Base-by-base conservation (phyloP, 64 coral and sea anemone species). In the Stylophora pistillata region DNA sequence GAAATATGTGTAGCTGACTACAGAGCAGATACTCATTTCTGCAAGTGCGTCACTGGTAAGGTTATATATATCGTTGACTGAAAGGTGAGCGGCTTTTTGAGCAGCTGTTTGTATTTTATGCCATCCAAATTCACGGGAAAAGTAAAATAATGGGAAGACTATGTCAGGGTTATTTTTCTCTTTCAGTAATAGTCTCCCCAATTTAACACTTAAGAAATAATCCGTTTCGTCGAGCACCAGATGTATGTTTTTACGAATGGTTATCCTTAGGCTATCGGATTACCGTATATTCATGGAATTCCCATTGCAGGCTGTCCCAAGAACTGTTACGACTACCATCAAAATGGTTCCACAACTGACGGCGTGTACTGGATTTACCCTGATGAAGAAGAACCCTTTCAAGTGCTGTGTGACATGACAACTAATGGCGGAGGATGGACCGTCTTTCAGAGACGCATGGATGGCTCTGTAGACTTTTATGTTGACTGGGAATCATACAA, bases 391-490 rank as follows among this genome's bases (percentile, higher is more conserved):
- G 58, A 82, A 33, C 78, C 78, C 57, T 55, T 86, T 71, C 65
- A 86, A 74, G 84, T 86, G 65, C 29, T 73, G 23, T 86, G 84
- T 60, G 84, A 73, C 66, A 89, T 79, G 29, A 89, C 58, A 58
- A 90, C 65, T 32, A 78, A 56, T 3, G 78, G 88, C 10, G 88
- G 88, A 3, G 88, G 74, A 2, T 89, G 88, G 88, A 89, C 88
- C 1, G 53, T 65, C 14, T 79, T 80, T 53, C 88, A 90, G 62
- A 65, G 78, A 16, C 78, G 88, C 31, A 65, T 71, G 52, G 78
- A 90, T 83, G 88, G 78, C 23, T 82, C 77, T 20, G 77, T 90
- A 10, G 30, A 74, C 56, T 90, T 90, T 55, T 56, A 73, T 34
- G 27, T 65, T 0, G 69, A 6, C 26, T 86, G 84, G 84, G 72